Conservation (phyloP, 2,113 vertebrate genomes). For the Trogon melanurus region DNA sequence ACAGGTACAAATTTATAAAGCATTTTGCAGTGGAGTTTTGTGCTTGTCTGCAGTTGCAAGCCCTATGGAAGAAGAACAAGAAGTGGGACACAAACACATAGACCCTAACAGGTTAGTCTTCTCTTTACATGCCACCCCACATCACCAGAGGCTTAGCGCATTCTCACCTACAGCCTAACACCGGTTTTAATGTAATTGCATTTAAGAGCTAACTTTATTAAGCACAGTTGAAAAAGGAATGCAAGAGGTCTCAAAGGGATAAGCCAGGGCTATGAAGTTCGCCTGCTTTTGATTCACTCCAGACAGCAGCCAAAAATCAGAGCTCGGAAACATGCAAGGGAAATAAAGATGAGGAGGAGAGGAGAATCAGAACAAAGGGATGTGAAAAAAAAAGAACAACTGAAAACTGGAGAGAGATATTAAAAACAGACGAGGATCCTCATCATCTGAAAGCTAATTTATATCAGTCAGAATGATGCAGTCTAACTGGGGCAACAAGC, state of each 20-base stretch:
- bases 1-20: background rate
- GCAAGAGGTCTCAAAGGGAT: background rate
- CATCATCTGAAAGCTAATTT: slow-evolving; percentile 67
- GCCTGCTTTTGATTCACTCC: background rate
- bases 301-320: background rate
- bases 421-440: slow-evolving; percentile 56
- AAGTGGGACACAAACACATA: background rate
- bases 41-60: background rate
- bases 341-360: background rate
- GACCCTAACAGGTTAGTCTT: background rate
- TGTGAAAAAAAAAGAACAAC: slow-evolving; percentile 31
- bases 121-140: background rate
- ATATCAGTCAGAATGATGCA: slow-evolving; percentile 52
- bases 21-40: background rate
- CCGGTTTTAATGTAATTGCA: background rate
- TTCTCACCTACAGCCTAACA: background rate
- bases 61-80: background rate
- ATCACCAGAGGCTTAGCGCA: background rate
- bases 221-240: background rate
- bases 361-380: slow-evolving; percentile 26
- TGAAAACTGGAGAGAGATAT: slow-evolving; percentile 2
- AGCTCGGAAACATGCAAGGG: background rate
- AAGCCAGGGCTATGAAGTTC: background rate
- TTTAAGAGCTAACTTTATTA: background rate
- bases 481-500: slow-evolving; percentile 42